Evolutionary conservation across 2,797 vertebrate species (phyloP).

Genomic region (Sciurus carolinensis): DNA sequence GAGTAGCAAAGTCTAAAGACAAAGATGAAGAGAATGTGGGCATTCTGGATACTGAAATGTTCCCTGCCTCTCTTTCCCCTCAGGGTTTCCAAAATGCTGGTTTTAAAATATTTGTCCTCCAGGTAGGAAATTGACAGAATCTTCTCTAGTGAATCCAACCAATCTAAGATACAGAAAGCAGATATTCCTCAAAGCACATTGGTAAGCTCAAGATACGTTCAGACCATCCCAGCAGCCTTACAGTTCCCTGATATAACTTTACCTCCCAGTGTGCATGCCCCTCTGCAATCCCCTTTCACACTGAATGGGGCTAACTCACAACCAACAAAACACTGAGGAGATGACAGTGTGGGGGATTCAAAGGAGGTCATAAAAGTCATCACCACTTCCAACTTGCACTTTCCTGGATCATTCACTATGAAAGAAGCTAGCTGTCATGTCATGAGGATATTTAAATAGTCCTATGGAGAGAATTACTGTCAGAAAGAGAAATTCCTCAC

Average conservation of each 20-base stretch:
- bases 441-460: not conserved
- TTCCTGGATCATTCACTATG: not conserved
- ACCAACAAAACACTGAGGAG: not conserved
- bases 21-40: no score
- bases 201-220: not conserved
- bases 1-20: not conserved
- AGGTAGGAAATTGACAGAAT: not conserved
- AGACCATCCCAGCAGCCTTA: not conserved
- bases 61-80: not conserved
- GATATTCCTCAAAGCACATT: not conserved
- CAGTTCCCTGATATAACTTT: not conserved
- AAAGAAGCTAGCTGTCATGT: not conserved
- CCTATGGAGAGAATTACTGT: not conserved
- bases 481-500: not conserved
- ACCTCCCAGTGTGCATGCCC: not conserved
- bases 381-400: not conserved
- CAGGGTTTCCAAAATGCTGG: not conserved
- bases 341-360: not conserved
- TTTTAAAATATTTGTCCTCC: not conserved
- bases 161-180: not conserved
- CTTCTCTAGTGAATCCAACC: not conserved
- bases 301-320: not conserved
- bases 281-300: not conserved
- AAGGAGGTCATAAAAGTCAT: not conserved
- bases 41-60: not conserved